A percentile compares a stretch with the other conserved stretches of the same genome.
phyloP scores from a whole-genome alignment of 2,888 invertebrate genomes.

The Pachydiplax longipennis region DNA sequence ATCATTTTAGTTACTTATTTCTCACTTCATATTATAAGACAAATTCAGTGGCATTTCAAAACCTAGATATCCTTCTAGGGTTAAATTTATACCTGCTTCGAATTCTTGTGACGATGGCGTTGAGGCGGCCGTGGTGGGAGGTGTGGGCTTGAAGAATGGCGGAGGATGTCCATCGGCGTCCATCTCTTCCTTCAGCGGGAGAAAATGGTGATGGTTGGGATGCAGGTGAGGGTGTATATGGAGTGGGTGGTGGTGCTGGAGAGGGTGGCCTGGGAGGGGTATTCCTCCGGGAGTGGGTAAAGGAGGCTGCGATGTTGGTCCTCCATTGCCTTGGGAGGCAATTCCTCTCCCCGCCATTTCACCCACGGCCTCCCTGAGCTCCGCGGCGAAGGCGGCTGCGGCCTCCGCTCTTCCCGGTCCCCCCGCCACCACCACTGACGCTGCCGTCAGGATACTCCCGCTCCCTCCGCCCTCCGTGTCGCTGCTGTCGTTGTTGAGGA shows the following conservation, averaged over 20 bases:
- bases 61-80: not conserved
- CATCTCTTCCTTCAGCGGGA: constrained; percentile 31
- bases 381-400: constrained; percentile 25
- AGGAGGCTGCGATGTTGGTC: not conserved
- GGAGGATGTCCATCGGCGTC: not conserved
- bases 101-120: constrained; percentile 30
- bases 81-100: not conserved
- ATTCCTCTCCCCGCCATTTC: not conserved
- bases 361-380: constrained; percentile 7
- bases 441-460: constrained; percentile 53
- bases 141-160: constrained; percentile 37
- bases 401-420: constrained; percentile 1
- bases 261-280: not conserved
- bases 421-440: constrained; percentile 50
- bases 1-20: too few relatives aligned
- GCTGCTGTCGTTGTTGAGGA: constrained; percentile 64
- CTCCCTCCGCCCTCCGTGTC: constrained; percentile 60
- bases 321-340: not conserved
- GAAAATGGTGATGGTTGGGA: constrained; percentile 32
- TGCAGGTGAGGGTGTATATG: constrained; percentile 32
- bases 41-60: too few relatives aligned
- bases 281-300: not conserved
- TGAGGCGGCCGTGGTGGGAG: constrained; percentile 29
- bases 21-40: too few relatives aligned
- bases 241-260: constrained; percentile 25